Evolutionary conservation across 2,797 vertebrate genomes (phyloP).

Genomic region (Microctenopoma lineatum): DNA sequence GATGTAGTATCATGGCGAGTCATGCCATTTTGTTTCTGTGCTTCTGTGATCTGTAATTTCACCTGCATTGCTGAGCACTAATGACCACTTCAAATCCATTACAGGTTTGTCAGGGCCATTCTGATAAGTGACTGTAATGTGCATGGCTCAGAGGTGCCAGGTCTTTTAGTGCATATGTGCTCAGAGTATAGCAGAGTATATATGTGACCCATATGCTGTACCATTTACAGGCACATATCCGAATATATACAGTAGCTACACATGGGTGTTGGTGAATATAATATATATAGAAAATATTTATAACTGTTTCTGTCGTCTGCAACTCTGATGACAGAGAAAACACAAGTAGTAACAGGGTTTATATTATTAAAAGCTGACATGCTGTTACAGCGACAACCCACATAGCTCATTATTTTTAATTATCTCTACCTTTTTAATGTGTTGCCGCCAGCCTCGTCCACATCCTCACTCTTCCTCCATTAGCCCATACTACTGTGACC

Average conservation of each 20-base stretch:
- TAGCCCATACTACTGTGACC: background rate
- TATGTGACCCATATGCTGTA: conserved; percentile 19
- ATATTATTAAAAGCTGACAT: conserved; percentile 14
- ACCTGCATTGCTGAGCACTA: conserved; percentile 58
- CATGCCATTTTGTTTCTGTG: conserved; percentile 35
- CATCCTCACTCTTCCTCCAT: background rate
- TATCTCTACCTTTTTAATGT: conserved; percentile 11
- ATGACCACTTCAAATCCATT: conserved; percentile 76
- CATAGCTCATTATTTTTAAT: conserved; percentile 33
- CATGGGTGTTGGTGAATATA: conserved; percentile 1
- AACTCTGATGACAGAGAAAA: conserved; percentile 1
- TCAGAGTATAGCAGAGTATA: background rate
- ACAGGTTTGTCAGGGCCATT: conserved; percentile 51
- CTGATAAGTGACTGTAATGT: conserved; percentile 65
- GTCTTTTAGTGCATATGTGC: conserved; percentile 16
- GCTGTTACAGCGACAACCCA: conserved; percentile 1
- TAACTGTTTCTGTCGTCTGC: background rate
- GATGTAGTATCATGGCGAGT: conserved; percentile 2
- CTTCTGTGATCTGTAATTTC: conserved; percentile 60
- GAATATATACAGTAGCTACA: background rate
- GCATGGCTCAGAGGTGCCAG: conserved; percentile 27
- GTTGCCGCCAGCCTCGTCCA: conserved; percentile 3
- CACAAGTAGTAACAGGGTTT: background rate
- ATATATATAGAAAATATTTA: background rate
- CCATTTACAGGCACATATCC: conserved; percentile 11